These are phyloP conservation scores for Chaetodon auriga DNA, from an alignment of 2,113 vertebrate genomes.

Conservation along the genomic window DNA sequence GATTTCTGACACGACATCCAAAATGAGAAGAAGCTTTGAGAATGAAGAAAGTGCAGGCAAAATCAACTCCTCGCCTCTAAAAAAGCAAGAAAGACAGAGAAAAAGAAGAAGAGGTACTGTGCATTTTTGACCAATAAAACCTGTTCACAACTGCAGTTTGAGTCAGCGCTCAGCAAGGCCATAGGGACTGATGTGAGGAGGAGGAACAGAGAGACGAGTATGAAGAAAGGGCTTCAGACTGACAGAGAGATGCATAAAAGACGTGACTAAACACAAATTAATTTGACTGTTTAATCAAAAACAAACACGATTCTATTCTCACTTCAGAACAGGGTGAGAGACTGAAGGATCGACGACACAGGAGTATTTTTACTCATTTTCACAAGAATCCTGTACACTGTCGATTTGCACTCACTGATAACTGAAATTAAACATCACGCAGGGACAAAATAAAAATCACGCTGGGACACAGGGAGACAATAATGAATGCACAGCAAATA, in stretches of 20 bases:
- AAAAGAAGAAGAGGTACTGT: not conserved
- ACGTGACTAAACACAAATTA: not conserved
- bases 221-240: not conserved
- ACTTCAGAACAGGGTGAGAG: too few relatives aligned
- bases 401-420: too few relatives aligned
- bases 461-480: not conserved
- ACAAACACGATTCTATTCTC: not conserved
- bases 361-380: too few relatives aligned
- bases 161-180: conserved; percentile 19
- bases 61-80: not conserved
- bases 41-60: not conserved
- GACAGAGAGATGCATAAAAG: not conserved
- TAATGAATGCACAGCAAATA: not conserved
- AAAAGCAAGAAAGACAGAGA: not conserved
- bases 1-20: too few relatives aligned
- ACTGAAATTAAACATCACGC: not conserved
- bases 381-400: too few relatives aligned
- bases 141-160: not conserved
- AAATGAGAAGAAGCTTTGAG: not conserved
- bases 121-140: not conserved
- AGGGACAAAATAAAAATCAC: not conserved
- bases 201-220: conserved; percentile 1
- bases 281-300: not conserved
- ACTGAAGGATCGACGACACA: too few relatives aligned
- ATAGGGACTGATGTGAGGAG: conserved; percentile 30